A percentile compares a stretch with the other conserved stretches of the same genome.
Conservation (phyloP, 2,113 vertebrate genomes). For the Muntiacus reevesi region DNA sequence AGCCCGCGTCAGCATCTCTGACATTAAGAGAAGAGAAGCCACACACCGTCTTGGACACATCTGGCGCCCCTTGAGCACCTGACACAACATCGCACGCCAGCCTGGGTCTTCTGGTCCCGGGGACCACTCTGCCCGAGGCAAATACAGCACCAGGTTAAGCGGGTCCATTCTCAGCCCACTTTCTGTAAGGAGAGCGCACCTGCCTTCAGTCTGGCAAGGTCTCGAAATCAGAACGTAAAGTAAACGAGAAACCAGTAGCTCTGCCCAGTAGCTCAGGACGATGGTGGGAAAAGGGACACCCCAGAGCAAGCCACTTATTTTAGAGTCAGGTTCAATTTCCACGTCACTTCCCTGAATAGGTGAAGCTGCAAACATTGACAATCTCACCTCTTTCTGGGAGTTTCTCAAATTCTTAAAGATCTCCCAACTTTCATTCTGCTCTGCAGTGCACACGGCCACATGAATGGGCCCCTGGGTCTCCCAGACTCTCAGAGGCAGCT, state of each 20-base stretch:
- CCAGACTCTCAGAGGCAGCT: not conserved
- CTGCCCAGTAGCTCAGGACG: not conserved
- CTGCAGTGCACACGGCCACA: not conserved
- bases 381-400: not conserved
- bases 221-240: not conserved
- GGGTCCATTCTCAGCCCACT: not conserved
- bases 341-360: not conserved
- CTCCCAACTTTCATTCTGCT: not conserved
- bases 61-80: not conserved
- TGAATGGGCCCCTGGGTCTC: too few species aligned
- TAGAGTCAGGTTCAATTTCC: not conserved
- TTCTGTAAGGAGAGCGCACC: not conserved
- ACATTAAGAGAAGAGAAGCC: not conserved
- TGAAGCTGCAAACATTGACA: not conserved
- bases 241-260: not conserved
- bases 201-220: not conserved
- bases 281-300: not conserved
- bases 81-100: not conserved
- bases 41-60: not conserved
- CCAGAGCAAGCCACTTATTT: not conserved
- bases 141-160: not conserved
- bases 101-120: not conserved
- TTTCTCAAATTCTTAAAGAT: not conserved
- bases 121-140: not conserved
- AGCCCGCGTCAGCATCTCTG: not conserved